Evolutionary conservation across 2,113 vertebrate species (phyloP).

Genomic region (Physeter macrocephalus): DNA sequence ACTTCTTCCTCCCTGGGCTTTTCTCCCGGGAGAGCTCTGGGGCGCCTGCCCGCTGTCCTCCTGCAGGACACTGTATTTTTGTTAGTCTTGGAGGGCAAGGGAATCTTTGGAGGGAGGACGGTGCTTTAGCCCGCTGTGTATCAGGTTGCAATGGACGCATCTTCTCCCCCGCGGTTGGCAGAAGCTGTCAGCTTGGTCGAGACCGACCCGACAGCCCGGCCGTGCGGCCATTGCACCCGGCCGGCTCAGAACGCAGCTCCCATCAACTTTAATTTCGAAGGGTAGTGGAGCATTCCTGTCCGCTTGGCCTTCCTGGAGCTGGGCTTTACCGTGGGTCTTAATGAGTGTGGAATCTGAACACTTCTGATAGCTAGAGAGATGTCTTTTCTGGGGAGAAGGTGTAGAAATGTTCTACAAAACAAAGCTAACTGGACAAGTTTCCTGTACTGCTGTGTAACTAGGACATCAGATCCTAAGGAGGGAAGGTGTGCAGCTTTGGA

Average conservation of each 20-base stretch:
- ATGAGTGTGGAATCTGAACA: not conserved
- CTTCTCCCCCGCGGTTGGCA: not conserved
- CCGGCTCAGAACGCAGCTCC: not conserved
- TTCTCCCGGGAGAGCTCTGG: not conserved
- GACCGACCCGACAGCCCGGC: not conserved
- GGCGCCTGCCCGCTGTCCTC: not conserved
- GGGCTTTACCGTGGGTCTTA: not conserved
- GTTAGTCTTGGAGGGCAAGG: not conserved
- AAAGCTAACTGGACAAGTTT: constrained; percentile 26
- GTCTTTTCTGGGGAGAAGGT: not conserved
- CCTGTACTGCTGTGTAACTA: not conserved
- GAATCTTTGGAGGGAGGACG: not conserved
- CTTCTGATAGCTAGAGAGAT: not conserved
- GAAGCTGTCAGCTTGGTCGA: not conserved
- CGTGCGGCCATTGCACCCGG: not conserved
- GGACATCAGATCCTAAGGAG: not conserved
- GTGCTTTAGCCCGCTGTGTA: not conserved
- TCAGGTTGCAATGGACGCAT: not conserved
- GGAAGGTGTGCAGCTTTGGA: not conserved
- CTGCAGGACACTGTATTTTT: not conserved
- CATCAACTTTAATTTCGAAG: constrained; percentile 21
- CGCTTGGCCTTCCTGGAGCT: not conserved
- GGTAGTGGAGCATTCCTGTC: not conserved
- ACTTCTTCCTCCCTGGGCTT: not conserved
- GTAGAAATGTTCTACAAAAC: not conserved